Evolutionary conservation across 2,797 vertebrate genomes (phyloP).

Genomic region (Neoniphon sammara): DNA sequence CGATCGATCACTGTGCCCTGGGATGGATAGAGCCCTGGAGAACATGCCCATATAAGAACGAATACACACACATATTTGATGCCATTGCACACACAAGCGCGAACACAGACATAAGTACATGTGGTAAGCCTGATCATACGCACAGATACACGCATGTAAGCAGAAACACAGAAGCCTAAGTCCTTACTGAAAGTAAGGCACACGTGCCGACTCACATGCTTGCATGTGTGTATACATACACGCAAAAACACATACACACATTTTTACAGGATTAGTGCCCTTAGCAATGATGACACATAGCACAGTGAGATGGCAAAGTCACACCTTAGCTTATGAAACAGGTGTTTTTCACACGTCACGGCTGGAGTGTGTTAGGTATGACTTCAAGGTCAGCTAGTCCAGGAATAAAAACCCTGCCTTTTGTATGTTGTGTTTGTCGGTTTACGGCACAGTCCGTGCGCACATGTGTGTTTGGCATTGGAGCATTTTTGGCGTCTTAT

Average conservation of each 20-base stretch:
- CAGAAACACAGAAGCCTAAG: not conserved
- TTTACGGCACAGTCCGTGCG: slow-evolving; percentile 2
- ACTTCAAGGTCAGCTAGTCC: not conserved
- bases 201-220: not conserved
- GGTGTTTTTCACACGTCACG: slow-evolving; percentile 9
- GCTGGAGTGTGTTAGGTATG: not conserved
- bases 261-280: not conserved
- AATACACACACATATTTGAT: not conserved
- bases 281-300: not conserved
- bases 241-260: not conserved
- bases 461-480: slow-evolving; percentile 1
- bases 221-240: not conserved
- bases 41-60: slow-evolving; percentile 4
- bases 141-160: not conserved
- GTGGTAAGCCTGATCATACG: no score
- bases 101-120: not conserved
- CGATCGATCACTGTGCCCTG: slow-evolving; percentile 32
- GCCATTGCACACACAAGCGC: not conserved
- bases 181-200: no score
- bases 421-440: not conserved
- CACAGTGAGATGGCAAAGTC: not conserved
- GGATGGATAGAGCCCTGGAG: slow-evolving; percentile 4
- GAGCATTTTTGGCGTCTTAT: slow-evolving; percentile 14
- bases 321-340: slow-evolving; percentile 7
- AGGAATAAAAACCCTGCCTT: not conserved